Percentiles rank a stretch among this genome's conserved stretches.
Conservation (phyloP, 2,888 invertebrate genomes). For the Acanthosepion pharaonis region DNA sequence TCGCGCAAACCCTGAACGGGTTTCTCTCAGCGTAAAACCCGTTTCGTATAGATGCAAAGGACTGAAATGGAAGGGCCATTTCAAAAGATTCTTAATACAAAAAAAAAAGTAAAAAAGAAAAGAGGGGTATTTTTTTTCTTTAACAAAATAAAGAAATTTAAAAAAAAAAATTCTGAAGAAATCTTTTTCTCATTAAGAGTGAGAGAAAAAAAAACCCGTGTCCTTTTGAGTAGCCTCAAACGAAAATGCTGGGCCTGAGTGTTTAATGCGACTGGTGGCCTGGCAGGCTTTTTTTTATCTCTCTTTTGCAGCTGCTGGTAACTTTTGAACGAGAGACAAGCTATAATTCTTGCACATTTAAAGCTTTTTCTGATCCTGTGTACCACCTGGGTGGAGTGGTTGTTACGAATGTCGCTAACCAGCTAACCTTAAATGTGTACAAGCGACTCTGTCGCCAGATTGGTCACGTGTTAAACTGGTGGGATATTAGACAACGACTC, state of each 20-base stretch:
- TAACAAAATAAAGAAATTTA: neutral
- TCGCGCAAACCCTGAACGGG: neutral
- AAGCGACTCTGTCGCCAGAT: neutral
- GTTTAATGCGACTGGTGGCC: neutral
- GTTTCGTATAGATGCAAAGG: neutral
- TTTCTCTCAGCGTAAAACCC: neutral
- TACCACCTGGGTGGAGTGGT: constrained; percentile 42
- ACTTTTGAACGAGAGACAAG: constrained; percentile 36
- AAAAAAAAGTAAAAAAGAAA: neutral
- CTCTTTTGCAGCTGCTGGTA: neutral
- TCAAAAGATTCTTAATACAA: too few relatives aligned
- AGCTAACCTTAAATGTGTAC: neutral
- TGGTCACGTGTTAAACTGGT: neutral
- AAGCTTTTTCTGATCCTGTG: neutral
- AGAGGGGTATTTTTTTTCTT: neutral
- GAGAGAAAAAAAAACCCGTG: neutral
- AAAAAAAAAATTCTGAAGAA: neutral
- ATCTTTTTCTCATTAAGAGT: constrained; percentile 6
- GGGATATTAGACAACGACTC: neutral
- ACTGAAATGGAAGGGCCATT: neutral
- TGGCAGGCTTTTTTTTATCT: neutral
- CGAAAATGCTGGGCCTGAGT: neutral
- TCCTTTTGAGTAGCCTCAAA: neutral
- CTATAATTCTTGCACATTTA: constrained; percentile 22
- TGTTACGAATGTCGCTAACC: neutral